Percentiles rank a stretch among this genome's conserved stretches.
Conservation (phyloP, 2,888 invertebrate genomes). For the Cataglyphis cursor region DNA sequence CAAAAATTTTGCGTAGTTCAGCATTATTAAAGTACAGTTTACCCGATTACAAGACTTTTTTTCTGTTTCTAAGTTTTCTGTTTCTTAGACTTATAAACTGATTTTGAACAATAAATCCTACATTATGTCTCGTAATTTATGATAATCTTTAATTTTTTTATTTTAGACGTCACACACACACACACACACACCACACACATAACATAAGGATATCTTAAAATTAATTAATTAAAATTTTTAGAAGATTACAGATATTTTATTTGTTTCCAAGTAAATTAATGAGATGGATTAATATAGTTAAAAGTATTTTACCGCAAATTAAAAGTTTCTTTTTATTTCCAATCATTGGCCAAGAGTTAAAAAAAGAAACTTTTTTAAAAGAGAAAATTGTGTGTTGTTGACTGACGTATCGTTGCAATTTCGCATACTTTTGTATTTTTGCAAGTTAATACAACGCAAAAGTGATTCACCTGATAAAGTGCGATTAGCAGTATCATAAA, state of each 20-base stretch:
- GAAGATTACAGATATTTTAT: neutral
- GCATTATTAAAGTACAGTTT: constrained; percentile 12
- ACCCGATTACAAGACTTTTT: neutral
- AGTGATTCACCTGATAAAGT: neutral
- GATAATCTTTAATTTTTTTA: neutral
- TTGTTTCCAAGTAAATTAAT: neutral
- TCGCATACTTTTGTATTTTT: neutral
- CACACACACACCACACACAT: too few species aligned
- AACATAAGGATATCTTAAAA: neutral
- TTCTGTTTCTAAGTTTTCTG: neutral
- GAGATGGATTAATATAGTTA: neutral
- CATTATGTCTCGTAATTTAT: neutral
- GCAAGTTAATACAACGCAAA: neutral
- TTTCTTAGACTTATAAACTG: neutral
- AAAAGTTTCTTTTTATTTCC: neutral
- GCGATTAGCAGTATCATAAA: neutral
- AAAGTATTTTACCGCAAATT: neutral
- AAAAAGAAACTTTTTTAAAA: neutral
- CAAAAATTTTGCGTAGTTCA: constrained; percentile 33
- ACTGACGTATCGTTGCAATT: neutral
- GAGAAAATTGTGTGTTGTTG: neutral
- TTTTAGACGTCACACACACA: neutral
- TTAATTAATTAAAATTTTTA: neutral
- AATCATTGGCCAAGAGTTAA: neutral
- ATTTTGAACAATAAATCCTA: neutral